Percentiles rank a stretch among this genome's conserved stretches.
phyloP scores from a whole-genome alignment of 2,113 vertebrate species.

The Entomyzon cyanotis region DNA sequence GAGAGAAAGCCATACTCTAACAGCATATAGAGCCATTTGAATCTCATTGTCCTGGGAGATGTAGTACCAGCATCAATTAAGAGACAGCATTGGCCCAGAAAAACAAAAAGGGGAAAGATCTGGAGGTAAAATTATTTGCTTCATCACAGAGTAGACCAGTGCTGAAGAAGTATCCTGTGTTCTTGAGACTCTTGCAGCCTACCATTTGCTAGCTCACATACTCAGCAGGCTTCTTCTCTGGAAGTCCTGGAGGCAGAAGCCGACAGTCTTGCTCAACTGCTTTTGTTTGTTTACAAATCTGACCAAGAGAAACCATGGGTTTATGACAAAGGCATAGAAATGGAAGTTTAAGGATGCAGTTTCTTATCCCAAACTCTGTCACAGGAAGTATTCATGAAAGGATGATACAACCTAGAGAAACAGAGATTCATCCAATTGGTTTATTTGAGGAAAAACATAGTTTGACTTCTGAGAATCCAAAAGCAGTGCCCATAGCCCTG shows the following conservation, averaged over 20 bases:
- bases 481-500: neutral
- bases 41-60: neutral
- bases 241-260: neutral
- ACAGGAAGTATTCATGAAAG: neutral
- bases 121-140: neutral
- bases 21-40: neutral
- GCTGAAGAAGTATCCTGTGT: neutral
- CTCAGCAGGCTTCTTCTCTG: neutral
- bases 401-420: neutral
- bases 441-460: neutral
- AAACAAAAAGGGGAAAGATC: neutral
- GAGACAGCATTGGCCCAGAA: neutral
- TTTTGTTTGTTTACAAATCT: neutral
- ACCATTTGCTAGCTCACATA: neutral
- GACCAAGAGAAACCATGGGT: neutral
- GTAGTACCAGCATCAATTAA: neutral
- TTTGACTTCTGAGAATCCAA: neutral
- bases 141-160: neutral
- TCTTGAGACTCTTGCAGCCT: neutral
- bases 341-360: neutral
- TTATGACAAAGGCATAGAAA: neutral
- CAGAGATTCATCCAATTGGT: neutral
- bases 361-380: neutral
- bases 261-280: neutral
- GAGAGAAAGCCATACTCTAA: neutral